Conservation (phyloP, 2,113 vertebrate species). For the Dinomys branickii region DNA sequence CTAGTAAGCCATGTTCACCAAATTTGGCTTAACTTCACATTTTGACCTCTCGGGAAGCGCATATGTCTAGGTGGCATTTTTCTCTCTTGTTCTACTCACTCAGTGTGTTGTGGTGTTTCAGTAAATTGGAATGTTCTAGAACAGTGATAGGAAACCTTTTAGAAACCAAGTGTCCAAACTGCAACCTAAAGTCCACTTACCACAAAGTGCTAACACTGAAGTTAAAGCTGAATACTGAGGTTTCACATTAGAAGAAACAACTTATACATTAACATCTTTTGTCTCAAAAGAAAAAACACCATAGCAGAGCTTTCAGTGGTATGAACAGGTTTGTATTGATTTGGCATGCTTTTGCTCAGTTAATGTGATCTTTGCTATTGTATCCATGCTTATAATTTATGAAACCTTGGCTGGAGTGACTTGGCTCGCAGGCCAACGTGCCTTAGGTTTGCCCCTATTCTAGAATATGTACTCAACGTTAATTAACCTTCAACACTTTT, state of each 20-base stretch:
- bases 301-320: not conserved
- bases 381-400: not conserved
- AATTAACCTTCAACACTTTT: not conserved
- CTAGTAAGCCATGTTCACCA: not conserved
- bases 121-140: not conserved
- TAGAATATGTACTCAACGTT: not conserved
- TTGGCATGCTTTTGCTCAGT: not conserved
- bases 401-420: not conserved
- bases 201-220: not conserved
- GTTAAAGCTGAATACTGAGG: not conserved
- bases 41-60: not conserved
- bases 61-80: not conserved
- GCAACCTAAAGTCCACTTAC: not conserved
- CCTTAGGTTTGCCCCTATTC: not conserved
- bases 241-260: not conserved
- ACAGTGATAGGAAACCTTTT: not conserved
- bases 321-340: not conserved
- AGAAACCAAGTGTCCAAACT: not conserved
- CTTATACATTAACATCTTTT: not conserved
- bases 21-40: slow-evolving; percentile 22
- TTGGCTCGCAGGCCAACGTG: not conserved
- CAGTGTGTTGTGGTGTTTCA: not conserved
- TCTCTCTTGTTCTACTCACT: not conserved
- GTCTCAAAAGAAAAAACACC: not conserved
- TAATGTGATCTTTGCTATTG: not conserved